These are phyloP conservation scores for Aplochiton taeniatus DNA, from an alignment of 2,797 vertebrate genomes.

Conservation along the genomic window DNA sequence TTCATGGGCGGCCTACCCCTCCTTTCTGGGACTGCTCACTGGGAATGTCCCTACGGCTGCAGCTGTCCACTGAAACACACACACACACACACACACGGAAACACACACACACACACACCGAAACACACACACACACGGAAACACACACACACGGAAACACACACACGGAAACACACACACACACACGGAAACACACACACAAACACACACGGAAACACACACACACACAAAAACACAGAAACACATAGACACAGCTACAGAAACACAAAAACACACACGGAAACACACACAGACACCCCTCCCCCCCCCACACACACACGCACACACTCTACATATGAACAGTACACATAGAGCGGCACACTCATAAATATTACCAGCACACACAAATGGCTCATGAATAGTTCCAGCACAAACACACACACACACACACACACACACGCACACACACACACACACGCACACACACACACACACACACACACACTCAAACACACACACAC, in stretches of 20 bases:
- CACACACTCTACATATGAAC: neutral
- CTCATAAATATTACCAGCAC: neutral
- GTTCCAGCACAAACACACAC: too few relatives aligned
- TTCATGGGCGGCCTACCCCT: conserved; percentile 10
- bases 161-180: neutral
- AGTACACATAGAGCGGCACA: neutral
- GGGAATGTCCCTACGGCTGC: neutral
- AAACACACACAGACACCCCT: too few relatives aligned
- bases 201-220: neutral
- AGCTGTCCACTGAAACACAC: conserved; percentile 1
- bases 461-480: too few relatives aligned
- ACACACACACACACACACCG: conserved; percentile 6
- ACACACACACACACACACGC: too few relatives aligned
- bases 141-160: neutral
- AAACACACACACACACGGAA: neutral
- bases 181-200: neutral
- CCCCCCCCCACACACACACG: neutral
- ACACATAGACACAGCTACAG: neutral
- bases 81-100: conserved; percentile 9
- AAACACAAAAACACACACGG: neutral
- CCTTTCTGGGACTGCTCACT: neutral
- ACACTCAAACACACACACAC: too few relatives aligned
- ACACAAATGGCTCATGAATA: too few relatives aligned
- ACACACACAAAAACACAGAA: neutral
- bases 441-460: too few relatives aligned